Evolutionary conservation across 2,797 vertebrate genomes (phyloP), one percentile per base, ranked within the genome.

Genomic region (Propithecus perrieri): DNA sequence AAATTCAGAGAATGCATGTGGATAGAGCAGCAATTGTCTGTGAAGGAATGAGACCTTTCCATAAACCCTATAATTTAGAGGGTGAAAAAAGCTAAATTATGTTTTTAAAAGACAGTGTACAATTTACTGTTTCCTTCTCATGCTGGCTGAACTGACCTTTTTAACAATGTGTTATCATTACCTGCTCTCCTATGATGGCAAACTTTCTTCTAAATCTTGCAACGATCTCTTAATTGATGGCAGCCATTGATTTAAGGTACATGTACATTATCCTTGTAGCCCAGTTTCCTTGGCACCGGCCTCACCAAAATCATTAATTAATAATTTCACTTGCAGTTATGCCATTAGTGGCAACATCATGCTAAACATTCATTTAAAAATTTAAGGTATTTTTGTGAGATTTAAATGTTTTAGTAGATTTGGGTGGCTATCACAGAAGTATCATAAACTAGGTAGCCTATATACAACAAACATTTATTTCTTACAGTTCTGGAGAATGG

Each of bases 91-190:
- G 38, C 55, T 85, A 57, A 61, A 74, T 74, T 75, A 74, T n/a
- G 53, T 55, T 74, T 83, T 87, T 78, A 30, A 86, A 69, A 96
- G 63, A 69, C 3, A 33, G 33, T 53, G 26, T 17, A 57, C 53
- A 63, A 35, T 46, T 43, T 33, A 38, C 43, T 24, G 50, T 30
- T 50, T 87, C 24, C 1, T 83, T 3, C 4, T 33, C 59, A 69
- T 5, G 20, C 4, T 4, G 2, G 57, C 10, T 14, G 3, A 0
- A 46, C 1, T 1, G 9, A 69, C 1, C 38, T 89, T 30, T 12
- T 85, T 18, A 57, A 24, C 28, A 85, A 71, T 33, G 14, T 61
- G 28, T 38, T 80, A 24, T 8, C 18, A 80, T 91, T 11, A 72
- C 2, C 9, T 55, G 14, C 35, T 87, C 43, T 91, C 8, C 13